A percentile compares a stretch with the other conserved stretches of the same genome.
phyloP scores from a whole-genome alignment of 2,888 invertebrate genomes.

The Spodoptera littoralis region DNA sequence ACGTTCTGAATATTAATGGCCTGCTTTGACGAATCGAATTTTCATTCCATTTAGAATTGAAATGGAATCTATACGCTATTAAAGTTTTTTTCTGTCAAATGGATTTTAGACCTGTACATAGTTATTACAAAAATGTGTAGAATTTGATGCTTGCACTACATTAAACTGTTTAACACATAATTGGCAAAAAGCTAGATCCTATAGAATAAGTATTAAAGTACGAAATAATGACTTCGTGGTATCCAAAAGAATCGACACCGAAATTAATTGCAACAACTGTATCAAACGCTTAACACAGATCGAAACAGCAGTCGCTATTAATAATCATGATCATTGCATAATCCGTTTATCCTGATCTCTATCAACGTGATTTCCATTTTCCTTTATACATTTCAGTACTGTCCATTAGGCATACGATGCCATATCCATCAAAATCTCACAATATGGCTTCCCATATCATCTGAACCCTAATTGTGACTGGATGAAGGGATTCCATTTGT shows the following conservation, averaged over 20 bases:
- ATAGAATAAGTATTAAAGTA: too few relatives aligned
- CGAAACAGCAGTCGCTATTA: background rate
- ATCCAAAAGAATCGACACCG: too few relatives aligned
- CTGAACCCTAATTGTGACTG: slow-evolving; percentile 10
- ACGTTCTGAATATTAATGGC: slow-evolving; percentile 37
- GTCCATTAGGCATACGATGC: slow-evolving; percentile 39
- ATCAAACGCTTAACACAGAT: slow-evolving; percentile 10
- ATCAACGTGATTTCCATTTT: slow-evolving; percentile 14
- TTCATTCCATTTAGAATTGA: slow-evolving; percentile 15
- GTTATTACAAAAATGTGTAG: too few relatives aligned
- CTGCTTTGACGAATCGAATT: slow-evolving; percentile 30
- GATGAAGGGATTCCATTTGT: slow-evolving; percentile 18
- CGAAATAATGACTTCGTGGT: too few relatives aligned
- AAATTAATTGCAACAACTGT: background rate
- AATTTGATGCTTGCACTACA: too few relatives aligned
- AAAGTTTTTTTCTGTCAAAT: background rate
- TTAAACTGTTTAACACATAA: too few relatives aligned
- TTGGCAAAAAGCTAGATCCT: too few relatives aligned
- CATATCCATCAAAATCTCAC: background rate
- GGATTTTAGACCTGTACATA: too few relatives aligned
- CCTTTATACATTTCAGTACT: slow-evolving; percentile 28
- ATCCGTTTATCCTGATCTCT: background rate
- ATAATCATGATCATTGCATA: background rate
- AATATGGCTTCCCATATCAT: slow-evolving; percentile 30
- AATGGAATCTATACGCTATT: slow-evolving; percentile 8